phyloP scores from a whole-genome alignment of 2,888 invertebrate genomes.

The Acanthococcus lagerstroemiae region DNA sequence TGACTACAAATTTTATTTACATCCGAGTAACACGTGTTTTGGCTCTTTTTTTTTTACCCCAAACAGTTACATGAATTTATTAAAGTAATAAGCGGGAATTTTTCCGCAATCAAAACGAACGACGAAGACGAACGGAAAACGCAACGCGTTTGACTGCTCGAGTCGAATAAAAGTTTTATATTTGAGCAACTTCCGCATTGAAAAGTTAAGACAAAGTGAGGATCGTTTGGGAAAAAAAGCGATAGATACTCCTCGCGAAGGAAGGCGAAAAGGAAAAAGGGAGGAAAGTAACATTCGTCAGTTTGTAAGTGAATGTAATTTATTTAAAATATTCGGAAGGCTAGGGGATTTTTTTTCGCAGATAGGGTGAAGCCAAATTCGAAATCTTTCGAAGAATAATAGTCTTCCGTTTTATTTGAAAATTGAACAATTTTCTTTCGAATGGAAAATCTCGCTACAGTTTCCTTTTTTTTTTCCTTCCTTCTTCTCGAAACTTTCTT shows the following conservation, averaged over 20 bases:
- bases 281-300: constrained; percentile 11
- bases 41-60: no score
- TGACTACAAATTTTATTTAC: no score
- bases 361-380: constrained; percentile 14
- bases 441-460: constrained; percentile 12
- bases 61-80: no score
- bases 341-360: constrained; percentile 1
- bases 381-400: constrained; percentile 20
- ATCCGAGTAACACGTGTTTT: no score
- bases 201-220: constrained; percentile 20
- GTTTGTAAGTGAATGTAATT: constrained; percentile 26
- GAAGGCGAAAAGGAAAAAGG: not conserved
- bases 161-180: constrained; percentile 21
- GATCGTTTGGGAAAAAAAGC: constrained; percentile 10
- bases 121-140: constrained; percentile 24
- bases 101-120: constrained; percentile 19
- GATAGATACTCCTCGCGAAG: not conserved
- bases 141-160: no score
- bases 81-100: no score
- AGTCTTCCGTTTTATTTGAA: constrained; percentile 27
- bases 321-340: constrained; percentile 24
- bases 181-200: constrained; percentile 19
- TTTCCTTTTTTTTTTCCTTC: not conserved
- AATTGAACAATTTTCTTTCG: constrained; percentile 24
- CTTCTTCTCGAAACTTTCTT: not conserved